phyloP scores from a whole-genome alignment of 2,113 vertebrate species.

The Recurvirostra avosetta region DNA sequence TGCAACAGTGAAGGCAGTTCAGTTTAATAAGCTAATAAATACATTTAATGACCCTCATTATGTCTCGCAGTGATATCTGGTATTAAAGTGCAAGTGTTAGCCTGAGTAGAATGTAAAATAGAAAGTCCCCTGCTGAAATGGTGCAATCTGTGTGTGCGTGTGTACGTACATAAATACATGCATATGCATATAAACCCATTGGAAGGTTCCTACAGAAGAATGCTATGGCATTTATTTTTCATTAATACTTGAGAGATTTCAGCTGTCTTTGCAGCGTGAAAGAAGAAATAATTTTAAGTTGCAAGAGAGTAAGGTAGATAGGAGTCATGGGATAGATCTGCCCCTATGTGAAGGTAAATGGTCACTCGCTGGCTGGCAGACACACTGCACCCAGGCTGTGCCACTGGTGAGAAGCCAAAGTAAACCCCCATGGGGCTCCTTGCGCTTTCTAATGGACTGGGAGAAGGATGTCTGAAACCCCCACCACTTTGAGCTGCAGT shows the following conservation, averaged over 20 bases:
- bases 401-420: not conserved
- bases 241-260: conserved; percentile 6
- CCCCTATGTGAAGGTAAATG: not conserved
- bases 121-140: conserved; percentile 26
- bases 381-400: not conserved
- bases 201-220: not conserved
- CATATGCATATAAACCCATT: not conserved
- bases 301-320: not conserved
- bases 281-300: not conserved
- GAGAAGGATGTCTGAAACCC: not conserved
- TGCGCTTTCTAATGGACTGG: not conserved
- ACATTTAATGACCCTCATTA: conserved; percentile 66
- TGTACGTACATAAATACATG: not conserved
- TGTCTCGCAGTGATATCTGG: conserved; percentile 60
- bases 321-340: not conserved
- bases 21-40: conserved; percentile 69
- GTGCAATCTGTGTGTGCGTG: not conserved
- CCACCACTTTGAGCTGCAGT: not conserved
- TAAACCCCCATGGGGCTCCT: too few relatives aligned
- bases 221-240: not conserved
- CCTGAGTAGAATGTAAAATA: not conserved
- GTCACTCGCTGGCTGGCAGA: not conserved
- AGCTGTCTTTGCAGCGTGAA: not conserved
- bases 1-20: conserved; percentile 58
- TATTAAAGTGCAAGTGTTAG: conserved; percentile 56